A percentile compares a stretch with the other conserved stretches of the same genome.
phyloP scores from a whole-genome alignment of 2,888 invertebrate species.

The Tetranychus truncatus region DNA sequence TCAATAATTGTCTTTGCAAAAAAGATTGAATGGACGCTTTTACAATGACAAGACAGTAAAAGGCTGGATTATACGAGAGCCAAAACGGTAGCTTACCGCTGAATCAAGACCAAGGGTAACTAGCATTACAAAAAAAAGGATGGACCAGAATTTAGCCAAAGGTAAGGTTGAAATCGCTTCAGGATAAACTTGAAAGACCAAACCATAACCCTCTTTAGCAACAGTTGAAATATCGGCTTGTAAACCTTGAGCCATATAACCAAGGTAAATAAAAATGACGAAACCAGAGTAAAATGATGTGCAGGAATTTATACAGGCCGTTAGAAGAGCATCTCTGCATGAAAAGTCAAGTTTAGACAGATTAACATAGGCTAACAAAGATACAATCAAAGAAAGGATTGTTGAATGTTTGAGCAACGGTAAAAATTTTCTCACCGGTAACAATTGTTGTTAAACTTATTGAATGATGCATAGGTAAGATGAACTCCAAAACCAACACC shows the following conservation, averaged over 20 bases:
- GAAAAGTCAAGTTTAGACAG: too few species aligned
- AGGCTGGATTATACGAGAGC: neutral
- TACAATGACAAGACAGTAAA: too few species aligned
- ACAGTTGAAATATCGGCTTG: slow-evolving; percentile 50
- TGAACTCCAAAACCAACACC: slow-evolving; percentile 72
- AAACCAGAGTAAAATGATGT: slow-evolving; percentile 72
- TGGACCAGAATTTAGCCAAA: slow-evolving; percentile 54
- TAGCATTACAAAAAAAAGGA: slow-evolving; percentile 60
- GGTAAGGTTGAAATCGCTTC: slow-evolving; percentile 59
- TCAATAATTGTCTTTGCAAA: too few species aligned
- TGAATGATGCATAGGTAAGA: slow-evolving; percentile 64
- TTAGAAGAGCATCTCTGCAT: slow-evolving; percentile 55
- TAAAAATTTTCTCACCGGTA: slow-evolving; percentile 42
- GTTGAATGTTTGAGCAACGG: too few species aligned
- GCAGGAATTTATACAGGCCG: slow-evolving; percentile 61
- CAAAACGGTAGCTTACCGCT: slow-evolving; percentile 40
- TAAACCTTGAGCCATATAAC: slow-evolving; percentile 63
- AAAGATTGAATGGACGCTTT: too few species aligned
- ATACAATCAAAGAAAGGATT: too few species aligned
- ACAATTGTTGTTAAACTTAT: slow-evolving; percentile 68
- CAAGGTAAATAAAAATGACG: slow-evolving; percentile 66
- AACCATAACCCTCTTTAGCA: slow-evolving; percentile 27
- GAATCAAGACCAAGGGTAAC: slow-evolving; percentile 60
- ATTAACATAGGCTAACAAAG: too few species aligned
- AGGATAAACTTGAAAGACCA: slow-evolving; percentile 55